These are phyloP conservation scores for Tachuris rubrigastra DNA, from an alignment of 2,113 vertebrate species.

Conservation along the genomic window DNA sequence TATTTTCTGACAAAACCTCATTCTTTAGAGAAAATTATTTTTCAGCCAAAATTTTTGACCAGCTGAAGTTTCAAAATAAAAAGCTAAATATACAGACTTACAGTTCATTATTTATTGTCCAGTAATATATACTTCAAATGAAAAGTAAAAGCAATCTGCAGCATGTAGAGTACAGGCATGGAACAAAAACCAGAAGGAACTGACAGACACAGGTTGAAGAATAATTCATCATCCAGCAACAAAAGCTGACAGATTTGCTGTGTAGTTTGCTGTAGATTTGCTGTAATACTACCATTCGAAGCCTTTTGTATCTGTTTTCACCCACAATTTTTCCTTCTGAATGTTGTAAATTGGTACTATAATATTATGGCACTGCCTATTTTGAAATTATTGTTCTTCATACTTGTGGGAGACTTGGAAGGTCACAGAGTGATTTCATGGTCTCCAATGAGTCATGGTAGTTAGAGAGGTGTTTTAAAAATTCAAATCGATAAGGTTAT, in stretches of 20 bases:
- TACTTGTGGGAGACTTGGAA: not conserved
- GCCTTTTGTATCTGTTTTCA: not conserved
- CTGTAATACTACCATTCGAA: not conserved
- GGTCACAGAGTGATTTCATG: not conserved
- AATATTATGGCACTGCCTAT: not conserved
- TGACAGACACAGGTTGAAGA: not conserved
- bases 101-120: not conserved
- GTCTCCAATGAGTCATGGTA: not conserved
- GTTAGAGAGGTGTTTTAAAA: conserved; percentile 10
- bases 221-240: not conserved
- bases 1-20: not conserved
- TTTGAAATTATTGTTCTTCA: conserved; percentile 15
- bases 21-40: not conserved
- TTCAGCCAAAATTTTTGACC: not conserved
- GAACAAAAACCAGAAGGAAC: not conserved
- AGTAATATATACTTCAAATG: not conserved
- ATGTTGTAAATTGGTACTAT: not conserved
- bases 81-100: not conserved
- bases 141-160: not conserved
- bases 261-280: too few species aligned
- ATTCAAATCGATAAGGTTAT: conserved; percentile 23
- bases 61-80: not conserved
- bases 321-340: not conserved
- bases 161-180: not conserved
- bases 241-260: not conserved